Conservation (phyloP, 2,113 vertebrate species). For the Mesitornis unicolor region DNA sequence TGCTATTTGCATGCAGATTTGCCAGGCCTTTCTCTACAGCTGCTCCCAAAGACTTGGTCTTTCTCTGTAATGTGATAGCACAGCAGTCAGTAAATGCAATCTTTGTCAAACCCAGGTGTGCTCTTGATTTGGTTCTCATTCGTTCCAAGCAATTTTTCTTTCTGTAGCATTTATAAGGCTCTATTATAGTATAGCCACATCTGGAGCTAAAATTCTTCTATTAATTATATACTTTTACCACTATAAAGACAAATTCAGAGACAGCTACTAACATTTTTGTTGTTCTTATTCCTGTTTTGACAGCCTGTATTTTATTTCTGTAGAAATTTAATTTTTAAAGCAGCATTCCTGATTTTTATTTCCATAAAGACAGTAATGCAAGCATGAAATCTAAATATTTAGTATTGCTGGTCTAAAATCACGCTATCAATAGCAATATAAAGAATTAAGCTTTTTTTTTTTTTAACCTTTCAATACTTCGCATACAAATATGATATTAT, state of each 20-base stretch:
- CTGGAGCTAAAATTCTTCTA: constrained; percentile 91
- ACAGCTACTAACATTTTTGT: constrained; percentile 76
- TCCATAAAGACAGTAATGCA: constrained; percentile 12
- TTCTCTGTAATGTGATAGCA: constrained; percentile 95
- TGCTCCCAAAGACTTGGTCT: constrained; percentile 88
- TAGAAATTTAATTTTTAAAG: constrained; percentile 72
- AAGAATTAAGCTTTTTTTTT: not conserved
- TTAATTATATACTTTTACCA: constrained; percentile 84
- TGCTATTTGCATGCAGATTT: constrained; percentile 99
- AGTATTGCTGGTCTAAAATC: not conserved
- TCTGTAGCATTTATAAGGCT: constrained; percentile 93
- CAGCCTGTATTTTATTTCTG: constrained; percentile 69
- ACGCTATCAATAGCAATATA: not conserved
- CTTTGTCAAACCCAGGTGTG: constrained; percentile 98
- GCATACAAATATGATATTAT: not conserved
- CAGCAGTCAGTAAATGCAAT: constrained; percentile 99
- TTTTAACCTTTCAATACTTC: not conserved
- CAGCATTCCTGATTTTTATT: constrained; percentile 53
- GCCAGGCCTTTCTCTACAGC: constrained; percentile 89
- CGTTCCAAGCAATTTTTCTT: constrained; percentile 88
- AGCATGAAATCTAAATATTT: constrained; percentile 33
- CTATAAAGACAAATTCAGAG: constrained; percentile 82
- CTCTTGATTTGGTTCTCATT: constrained; percentile 94
- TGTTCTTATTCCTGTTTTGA: constrained; percentile 87
- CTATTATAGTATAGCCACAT: constrained; percentile 99